Evolutionary conservation across 2,888 invertebrate species (phyloP).

Genomic region (Gortyna flavago): DNA sequence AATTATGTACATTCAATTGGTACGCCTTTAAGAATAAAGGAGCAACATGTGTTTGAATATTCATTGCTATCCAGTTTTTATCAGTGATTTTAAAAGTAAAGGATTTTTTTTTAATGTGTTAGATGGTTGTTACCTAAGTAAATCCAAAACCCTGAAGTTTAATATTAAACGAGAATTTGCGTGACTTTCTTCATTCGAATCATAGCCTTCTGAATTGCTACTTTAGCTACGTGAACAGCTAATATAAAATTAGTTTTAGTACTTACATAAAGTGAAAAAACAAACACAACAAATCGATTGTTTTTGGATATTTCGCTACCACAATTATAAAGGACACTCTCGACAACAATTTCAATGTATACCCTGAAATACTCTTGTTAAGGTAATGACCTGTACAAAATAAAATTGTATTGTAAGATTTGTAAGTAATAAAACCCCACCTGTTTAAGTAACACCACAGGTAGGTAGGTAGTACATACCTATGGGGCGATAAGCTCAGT

Average conservation of each 20-base stretch:
- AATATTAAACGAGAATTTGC: background rate
- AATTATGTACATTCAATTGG: too few species aligned
- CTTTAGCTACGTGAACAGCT: too few species aligned
- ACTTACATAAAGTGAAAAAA: background rate
- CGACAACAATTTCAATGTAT: background rate
- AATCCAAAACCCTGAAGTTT: background rate
- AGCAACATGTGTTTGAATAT: slow-evolving; percentile 14
- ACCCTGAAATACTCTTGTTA: background rate
- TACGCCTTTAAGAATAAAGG: slow-evolving; percentile 23
- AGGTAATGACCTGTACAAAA: slow-evolving; percentile 2
- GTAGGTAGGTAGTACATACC: background rate
- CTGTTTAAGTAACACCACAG: slow-evolving; percentile 13
- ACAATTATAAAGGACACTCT: background rate
- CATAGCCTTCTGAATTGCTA: background rate
- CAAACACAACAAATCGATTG: background rate
- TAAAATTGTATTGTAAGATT: too few species aligned
- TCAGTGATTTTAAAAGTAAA: background rate
- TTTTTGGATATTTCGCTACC: background rate
- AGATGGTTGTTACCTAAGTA: background rate
- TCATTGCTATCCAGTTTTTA: slow-evolving; percentile 12
- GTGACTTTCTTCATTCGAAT: background rate
- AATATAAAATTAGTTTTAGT: background rate
- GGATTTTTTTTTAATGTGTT: background rate
- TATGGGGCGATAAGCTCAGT: background rate
- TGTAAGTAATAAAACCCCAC: slow-evolving; percentile 23